phyloP scores from a whole-genome alignment of 2,888 invertebrate species.

The Dryobota labecula region DNA sequence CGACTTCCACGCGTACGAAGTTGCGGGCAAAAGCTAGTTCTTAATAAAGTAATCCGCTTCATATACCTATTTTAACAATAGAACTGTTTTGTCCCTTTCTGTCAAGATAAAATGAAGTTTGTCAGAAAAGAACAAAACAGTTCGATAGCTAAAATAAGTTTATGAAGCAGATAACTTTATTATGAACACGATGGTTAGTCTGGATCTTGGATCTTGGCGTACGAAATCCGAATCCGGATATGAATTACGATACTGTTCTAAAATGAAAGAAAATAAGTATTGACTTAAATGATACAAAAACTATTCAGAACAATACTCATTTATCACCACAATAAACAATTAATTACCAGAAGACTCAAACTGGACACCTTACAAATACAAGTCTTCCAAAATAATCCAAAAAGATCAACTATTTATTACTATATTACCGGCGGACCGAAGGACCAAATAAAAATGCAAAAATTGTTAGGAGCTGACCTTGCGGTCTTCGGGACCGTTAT shows the following conservation, averaged over 20 bases:
- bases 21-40: too few relatives aligned
- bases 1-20: too few relatives aligned
- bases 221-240: neutral
- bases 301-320: neutral
- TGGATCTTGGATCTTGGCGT: neutral
- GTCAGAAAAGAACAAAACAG: too few relatives aligned
- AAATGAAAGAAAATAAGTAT: neutral
- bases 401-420: conserved; percentile 52
- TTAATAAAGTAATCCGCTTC: too few relatives aligned
- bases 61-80: too few relatives aligned
- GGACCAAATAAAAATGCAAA: conserved; percentile 74
- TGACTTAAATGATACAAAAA: neutral
- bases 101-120: too few relatives aligned
- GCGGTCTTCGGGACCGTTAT: conserved; percentile 68
- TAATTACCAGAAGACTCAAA: neutral
- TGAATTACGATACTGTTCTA: neutral
- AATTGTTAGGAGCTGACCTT: conserved; percentile 85
- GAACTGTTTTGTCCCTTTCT: too few relatives aligned
- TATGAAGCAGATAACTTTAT: too few relatives aligned
- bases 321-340: neutral
- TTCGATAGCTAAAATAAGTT: too few relatives aligned
- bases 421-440: conserved; percentile 54
- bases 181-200: too few relatives aligned
- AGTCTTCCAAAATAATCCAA: conserved; percentile 27
- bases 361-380: conserved; percentile 19